Evolutionary conservation across 2,113 vertebrate species (phyloP).

Genomic region (Anhinga anhinga): DNA sequence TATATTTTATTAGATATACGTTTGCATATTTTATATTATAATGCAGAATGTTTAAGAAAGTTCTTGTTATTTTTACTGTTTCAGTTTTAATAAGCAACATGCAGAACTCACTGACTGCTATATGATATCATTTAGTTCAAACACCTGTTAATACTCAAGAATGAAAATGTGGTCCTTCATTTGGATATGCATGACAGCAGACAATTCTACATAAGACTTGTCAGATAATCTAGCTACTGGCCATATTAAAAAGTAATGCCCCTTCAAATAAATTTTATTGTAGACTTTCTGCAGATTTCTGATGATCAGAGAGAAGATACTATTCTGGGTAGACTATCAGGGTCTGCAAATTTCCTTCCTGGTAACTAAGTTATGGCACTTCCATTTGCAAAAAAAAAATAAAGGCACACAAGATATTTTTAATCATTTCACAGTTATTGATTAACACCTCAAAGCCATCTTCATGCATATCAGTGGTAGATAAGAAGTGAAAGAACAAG

Average conservation of each 20-base stretch:
- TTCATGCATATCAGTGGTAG: neutral
- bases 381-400: neutral
- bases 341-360: neutral
- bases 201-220: neutral
- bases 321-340: neutral
- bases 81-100: neutral
- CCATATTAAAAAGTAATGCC: neutral
- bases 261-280: neutral
- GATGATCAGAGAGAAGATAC: neutral
- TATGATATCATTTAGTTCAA: neutral
- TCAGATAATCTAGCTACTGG: neutral
- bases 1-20: neutral
- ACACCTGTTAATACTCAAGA: neutral
- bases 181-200: neutral
- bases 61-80: neutral
- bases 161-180: neutral
- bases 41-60: neutral
- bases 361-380: neutral
- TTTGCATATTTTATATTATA: neutral
- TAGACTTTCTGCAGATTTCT: neutral
- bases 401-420: neutral
- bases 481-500: constrained; percentile 31
- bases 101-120: neutral
- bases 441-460: constrained; percentile 67
- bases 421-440: constrained; percentile 34